phyloP scores from a whole-genome alignment of 2,113 vertebrate genomes.

The Chinchilla lanigera region DNA sequence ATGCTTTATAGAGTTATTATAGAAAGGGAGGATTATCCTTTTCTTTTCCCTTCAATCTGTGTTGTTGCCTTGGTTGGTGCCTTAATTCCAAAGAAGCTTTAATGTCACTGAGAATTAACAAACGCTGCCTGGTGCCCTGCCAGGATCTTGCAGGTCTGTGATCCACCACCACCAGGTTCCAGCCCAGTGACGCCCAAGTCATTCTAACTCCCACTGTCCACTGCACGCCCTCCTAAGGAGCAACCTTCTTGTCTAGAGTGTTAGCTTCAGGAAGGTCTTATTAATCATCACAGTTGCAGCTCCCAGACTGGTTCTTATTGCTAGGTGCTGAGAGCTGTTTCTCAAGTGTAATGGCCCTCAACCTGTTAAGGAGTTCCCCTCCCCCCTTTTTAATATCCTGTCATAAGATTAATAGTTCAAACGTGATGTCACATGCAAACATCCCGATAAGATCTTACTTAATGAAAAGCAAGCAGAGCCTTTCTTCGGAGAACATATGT shows the following conservation, averaged over 20 bases:
- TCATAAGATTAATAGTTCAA: slow-evolving; percentile 75
- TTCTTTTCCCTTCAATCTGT: slow-evolving; percentile 47
- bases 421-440: slow-evolving; percentile 50
- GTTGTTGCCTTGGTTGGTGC: slow-evolving; percentile 31
- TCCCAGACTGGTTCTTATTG: slow-evolving; percentile 67
- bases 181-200: slow-evolving; percentile 81
- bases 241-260: slow-evolving; percentile 67
- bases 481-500: slow-evolving; percentile 75
- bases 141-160: slow-evolving; percentile 80
- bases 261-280: slow-evolving; percentile 82
- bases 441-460: slow-evolving; percentile 69
- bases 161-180: slow-evolving; percentile 82
- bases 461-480: slow-evolving; percentile 70
- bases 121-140: slow-evolving; percentile 51
- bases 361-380: slow-evolving; percentile 67
- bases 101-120: slow-evolving; percentile 82
- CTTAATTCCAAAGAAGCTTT: slow-evolving; percentile 69
- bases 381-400: slow-evolving; percentile 73
- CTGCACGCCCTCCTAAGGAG: slow-evolving; percentile 75
- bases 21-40: not conserved
- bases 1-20: not conserved
- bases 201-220: slow-evolving; percentile 81
- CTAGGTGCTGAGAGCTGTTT: slow-evolving; percentile 71
- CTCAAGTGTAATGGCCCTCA: slow-evolving; percentile 78
- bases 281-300: slow-evolving; percentile 77